phyloP scores from a whole-genome alignment of 2,888 invertebrate genomes.

The Periphyllus acericola region DNA sequence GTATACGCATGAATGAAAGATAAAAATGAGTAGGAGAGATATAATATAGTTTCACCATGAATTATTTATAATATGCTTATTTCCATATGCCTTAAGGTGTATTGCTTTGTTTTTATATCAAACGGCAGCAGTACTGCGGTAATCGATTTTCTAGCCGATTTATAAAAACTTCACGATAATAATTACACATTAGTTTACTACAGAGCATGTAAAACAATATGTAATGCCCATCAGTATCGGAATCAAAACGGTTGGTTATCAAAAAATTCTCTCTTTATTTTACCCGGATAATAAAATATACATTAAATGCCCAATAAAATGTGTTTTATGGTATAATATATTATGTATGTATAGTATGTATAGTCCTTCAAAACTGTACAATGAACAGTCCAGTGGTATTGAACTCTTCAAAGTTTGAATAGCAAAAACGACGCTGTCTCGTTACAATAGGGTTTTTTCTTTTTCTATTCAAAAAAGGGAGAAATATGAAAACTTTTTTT shows the following conservation, averaged over 20 bases:
- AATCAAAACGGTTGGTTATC: not conserved
- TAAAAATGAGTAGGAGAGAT: conserved; percentile 23
- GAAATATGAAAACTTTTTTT: not conserved
- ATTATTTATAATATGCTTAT: conserved; percentile 23
- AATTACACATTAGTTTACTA: not conserved
- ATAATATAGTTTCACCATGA: not conserved
- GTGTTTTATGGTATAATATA: not conserved
- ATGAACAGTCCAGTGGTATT: conserved; percentile 2
- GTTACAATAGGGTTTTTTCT: not conserved
- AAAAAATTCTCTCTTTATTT: not conserved
- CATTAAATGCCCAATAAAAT: not conserved
- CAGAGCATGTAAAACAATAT: not conserved
- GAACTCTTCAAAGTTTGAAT: conserved; percentile 1
- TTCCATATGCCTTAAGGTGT: conserved; percentile 1
- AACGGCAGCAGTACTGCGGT: not conserved
- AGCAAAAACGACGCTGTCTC: conserved; percentile 1
- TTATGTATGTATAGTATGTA: not conserved
- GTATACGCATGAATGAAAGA: not conserved
- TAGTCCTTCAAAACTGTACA: not conserved
- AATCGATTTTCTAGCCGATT: not conserved
- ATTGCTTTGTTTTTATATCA: conserved; percentile 26
- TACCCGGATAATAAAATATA: not conserved
- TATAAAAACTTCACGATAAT: not conserved
- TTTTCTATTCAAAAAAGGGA: not conserved
- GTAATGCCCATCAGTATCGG: not conserved